A percentile compares a stretch with the other conserved stretches of the same genome.
Conservation (phyloP, 2,113 vertebrate species). For the Caranx ignobilis region DNA sequence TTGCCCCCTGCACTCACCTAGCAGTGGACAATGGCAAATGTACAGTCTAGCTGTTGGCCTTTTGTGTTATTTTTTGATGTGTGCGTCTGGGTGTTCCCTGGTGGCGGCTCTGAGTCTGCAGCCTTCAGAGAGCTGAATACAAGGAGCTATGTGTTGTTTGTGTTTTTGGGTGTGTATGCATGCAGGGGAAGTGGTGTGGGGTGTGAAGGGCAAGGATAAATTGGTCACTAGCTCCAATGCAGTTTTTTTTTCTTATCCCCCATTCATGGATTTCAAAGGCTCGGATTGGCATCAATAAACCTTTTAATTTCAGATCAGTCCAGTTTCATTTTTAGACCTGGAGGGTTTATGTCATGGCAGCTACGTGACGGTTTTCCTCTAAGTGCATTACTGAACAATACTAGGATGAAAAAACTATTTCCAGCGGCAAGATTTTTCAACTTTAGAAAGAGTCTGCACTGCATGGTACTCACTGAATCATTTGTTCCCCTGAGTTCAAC, state of each 20-base stretch:
- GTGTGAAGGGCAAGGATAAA: conserved; percentile 43
- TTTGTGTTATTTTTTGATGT: conserved; percentile 48
- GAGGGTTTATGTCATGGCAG: conserved; percentile 6
- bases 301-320: conserved; percentile 27
- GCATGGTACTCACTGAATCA: not conserved
- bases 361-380: not conserved
- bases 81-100: conserved; percentile 64
- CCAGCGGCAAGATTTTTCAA: conserved; percentile 10
- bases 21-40: conserved; percentile 30
- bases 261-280: conserved; percentile 58
- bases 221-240: conserved; percentile 26
- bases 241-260: conserved; percentile 21
- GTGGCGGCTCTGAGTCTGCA: conserved; percentile 65
- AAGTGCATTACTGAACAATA: conserved; percentile 14
- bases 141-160: conserved; percentile 64
- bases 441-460: conserved; percentile 8
- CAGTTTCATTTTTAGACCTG: conserved; percentile 31
- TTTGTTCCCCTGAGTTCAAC: not conserved
- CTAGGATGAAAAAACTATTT: conserved; percentile 19
- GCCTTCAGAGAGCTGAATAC: conserved; percentile 53
- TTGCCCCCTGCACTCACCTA: conserved; percentile 33
- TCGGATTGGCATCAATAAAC: conserved; percentile 25
- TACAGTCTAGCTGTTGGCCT: conserved; percentile 9
- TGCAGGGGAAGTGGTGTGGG: conserved; percentile 55
- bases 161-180: conserved; percentile 57